Evolutionary conservation across 2,797 vertebrate species (phyloP).

Genomic region (Coranthus polyacanthus): DNA sequence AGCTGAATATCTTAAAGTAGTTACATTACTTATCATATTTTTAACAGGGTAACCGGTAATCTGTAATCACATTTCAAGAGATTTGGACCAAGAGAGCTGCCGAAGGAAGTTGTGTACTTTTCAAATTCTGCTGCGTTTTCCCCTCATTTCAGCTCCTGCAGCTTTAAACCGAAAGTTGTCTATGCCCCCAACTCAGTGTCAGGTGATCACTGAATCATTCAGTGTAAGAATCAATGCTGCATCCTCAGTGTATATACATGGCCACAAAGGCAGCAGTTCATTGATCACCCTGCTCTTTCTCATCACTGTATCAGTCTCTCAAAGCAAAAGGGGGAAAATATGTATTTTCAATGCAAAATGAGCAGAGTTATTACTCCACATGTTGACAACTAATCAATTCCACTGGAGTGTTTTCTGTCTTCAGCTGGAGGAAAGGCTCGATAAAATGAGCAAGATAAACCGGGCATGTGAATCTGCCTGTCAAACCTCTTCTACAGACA

Average conservation of each 20-base stretch:
- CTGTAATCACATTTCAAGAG: too few species aligned
- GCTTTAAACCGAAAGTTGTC: constrained; percentile 6
- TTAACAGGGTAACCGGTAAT: too few species aligned
- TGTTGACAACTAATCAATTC: constrained; percentile 79
- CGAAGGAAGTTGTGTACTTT: too few species aligned
- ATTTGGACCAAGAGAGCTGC: too few species aligned
- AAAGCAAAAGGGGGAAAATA: constrained; percentile 53
- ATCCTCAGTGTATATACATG: constrained; percentile 45
- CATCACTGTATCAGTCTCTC: constrained; percentile 61
- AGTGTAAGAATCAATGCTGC: constrained; percentile 49
- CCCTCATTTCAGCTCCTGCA: constrained; percentile 1
- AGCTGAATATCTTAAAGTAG: too few species aligned
- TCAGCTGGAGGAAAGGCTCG: constrained; percentile 57
- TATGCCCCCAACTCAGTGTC: constrained; percentile 16
- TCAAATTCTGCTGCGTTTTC: constrained; percentile 5
- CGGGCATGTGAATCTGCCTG: constrained; percentile 55
- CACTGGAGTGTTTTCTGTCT: constrained; percentile 68
- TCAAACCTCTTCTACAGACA: constrained; percentile 50
- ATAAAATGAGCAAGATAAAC: constrained; percentile 70
- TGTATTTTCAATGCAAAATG: constrained; percentile 72
- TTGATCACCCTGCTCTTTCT: constrained; percentile 67
- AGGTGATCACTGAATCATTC: constrained; percentile 57
- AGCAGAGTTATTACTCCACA: constrained; percentile 66
- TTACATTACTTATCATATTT: too few species aligned
- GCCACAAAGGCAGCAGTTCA: constrained; percentile 58